Base-by-base conservation (phyloP, 2,797 vertebrate genomes). In the Galago senegalensis region DNA sequence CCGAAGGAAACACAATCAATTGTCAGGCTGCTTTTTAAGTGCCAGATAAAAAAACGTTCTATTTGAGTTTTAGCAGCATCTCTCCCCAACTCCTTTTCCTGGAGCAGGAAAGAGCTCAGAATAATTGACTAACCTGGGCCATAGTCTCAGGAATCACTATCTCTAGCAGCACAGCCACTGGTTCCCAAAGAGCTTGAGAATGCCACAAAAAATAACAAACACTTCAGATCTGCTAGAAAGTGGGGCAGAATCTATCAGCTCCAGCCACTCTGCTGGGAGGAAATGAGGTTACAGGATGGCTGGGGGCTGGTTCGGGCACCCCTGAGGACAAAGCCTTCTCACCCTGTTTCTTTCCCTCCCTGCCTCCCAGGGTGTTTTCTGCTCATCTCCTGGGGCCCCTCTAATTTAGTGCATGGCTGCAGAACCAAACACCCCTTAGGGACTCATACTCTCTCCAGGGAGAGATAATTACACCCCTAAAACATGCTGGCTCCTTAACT, bases 261-360 rank as follows among this genome's bases (percentile, higher is more conserved):
- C 77, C 65, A 49, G 70, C n/a, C 0, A 23, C 76, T 69, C 60
- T 80, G 29, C 84, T 40, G 29, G 73, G 67, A 63, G 43, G 60
- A 93, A 95, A 93, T 37, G 58, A 89, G 84, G 93, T 95, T 84
- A 93, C 6, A 40, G 87, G 96, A 49, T 76, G 61, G 82, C 67
- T 12, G 29, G 65, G 27, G 87, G 23, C 49, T n/a, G 8, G 67
- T 43, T 31, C 2, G 0, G 20, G 16, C 4, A 21, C 93, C 65
- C 58, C 56, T 4, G 14, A 58, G 58, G 81, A 49, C 49, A 73
- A 72, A 87, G 56, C n/a, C 88, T 65, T 46, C 17, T 23, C 58
- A 34, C 23, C 40, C n/a, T 34, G 76, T 37, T n/a, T 14, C 40
- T 43, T 1, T 1, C 34, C 69, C 29, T 46, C 25, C 21, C 21